Conservation (phyloP, 2,797 vertebrate genomes). For the Thripadectes ignobilis region DNA sequence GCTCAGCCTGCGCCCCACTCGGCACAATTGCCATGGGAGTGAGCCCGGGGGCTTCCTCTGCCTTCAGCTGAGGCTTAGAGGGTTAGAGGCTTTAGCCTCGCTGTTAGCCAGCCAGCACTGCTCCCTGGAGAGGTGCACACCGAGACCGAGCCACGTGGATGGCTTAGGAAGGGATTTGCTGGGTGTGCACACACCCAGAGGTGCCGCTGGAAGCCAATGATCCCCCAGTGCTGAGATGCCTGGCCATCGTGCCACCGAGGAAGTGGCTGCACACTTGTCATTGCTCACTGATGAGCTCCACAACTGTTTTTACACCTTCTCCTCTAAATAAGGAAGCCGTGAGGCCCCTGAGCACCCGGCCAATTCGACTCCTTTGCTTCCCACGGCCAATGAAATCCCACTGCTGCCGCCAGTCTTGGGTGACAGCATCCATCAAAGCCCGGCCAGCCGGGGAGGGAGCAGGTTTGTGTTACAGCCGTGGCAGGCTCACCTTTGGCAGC, state of each 20-base stretch:
- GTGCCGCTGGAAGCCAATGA: neutral
- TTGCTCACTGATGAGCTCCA: conserved; percentile 83
- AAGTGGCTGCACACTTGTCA: conserved; percentile 76
- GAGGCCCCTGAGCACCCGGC: conserved; percentile 80
- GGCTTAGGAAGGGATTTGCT: neutral
- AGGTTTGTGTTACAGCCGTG: conserved; percentile 78
- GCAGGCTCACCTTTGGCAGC: conserved; percentile 74
- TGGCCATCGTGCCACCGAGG: conserved; percentile 61
- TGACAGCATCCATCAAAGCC: conserved; percentile 67
- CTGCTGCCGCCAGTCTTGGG: conserved; percentile 70
- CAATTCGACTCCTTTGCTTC: conserved; percentile 82
- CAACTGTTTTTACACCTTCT: conserved; percentile 85
- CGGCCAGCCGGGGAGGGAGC: conserved; percentile 52
- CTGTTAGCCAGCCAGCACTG: neutral
- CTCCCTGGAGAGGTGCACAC: neutral
- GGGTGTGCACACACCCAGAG: neutral
- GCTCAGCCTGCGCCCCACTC: neutral
- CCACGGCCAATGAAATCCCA: conserved; percentile 78
- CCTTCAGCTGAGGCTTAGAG: neutral
- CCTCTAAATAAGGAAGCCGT: conserved; percentile 90
- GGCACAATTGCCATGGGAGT: neutral
- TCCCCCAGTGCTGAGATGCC: conserved; percentile 37
- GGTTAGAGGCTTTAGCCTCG: neutral
- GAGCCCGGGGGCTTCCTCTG: neutral
- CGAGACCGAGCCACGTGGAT: fast-evolving